phyloP scores from a whole-genome alignment of 2,797 vertebrate species.

The Anabacerthia variegaticeps region DNA sequence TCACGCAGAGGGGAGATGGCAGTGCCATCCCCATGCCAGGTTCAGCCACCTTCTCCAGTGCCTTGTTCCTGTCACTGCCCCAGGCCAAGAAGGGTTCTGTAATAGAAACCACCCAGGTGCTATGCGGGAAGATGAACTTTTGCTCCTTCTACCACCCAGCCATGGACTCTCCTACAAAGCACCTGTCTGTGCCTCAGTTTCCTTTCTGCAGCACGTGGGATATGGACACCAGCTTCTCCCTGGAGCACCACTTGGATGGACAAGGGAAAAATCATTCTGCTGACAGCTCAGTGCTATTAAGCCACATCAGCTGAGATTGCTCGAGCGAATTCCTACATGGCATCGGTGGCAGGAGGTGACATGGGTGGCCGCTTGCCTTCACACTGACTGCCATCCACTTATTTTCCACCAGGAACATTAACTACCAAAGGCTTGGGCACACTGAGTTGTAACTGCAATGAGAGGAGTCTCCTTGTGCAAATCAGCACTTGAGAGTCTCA shows the following conservation, averaged over 20 bases:
- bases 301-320: background rate
- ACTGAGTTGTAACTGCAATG: background rate
- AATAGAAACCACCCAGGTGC: background rate
- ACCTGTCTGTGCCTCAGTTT: background rate
- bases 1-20: accelerated
- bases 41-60: background rate
- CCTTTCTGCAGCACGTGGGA: background rate
- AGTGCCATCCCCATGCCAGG: too few relatives aligned
- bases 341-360: background rate
- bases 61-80: background rate
- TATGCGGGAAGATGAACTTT: too few relatives aligned
- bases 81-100: background rate
- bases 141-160: background rate
- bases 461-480: background rate
- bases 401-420: background rate
- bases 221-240: background rate
- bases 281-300: background rate
- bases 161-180: background rate
- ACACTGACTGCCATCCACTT: background rate
- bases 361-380: background rate
- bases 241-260: too few relatives aligned
- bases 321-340: background rate
- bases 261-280: background rate
- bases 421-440: background rate
- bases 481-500: background rate